Percentiles rank a stretch among this genome's conserved stretches.
Conservation (phyloP, 1,140 invertebrate genomes). For the Caligus rogercresseyi region DNA sequence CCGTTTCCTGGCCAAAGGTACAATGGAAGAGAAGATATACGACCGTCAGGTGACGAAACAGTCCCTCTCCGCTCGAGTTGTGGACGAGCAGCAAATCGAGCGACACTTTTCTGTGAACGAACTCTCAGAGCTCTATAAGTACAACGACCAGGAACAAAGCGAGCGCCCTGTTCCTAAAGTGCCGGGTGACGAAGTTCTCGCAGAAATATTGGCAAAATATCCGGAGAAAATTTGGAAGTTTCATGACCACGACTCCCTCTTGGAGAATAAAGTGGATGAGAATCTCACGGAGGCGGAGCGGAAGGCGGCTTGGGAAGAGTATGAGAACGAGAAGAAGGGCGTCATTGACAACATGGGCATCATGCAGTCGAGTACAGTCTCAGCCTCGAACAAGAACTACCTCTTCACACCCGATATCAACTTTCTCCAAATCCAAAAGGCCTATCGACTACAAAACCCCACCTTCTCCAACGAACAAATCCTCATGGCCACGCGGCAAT, state of each 20-base stretch:
- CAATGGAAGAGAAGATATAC: constrained; percentile 98
- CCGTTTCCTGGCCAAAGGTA: constrained; percentile 41
- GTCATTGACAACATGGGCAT: constrained; percentile 21
- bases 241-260: constrained; percentile 80
- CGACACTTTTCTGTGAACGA: constrained; percentile 78
- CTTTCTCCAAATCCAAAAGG: neutral
- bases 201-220: constrained; percentile 56
- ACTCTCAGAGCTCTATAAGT: constrained; percentile 69
- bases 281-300: constrained; percentile 76
- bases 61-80: constrained; percentile 76
- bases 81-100: constrained; percentile 93
- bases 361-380: neutral
- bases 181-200: constrained; percentile 55
- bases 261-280: constrained; percentile 79
- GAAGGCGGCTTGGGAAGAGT: constrained; percentile 82
- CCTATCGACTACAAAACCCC: constrained; percentile 5
- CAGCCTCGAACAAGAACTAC: neutral
- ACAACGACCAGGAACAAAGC: constrained; percentile 31
- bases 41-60: constrained; percentile 87
- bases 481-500: neutral
- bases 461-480: neutral
- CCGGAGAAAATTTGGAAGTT: constrained; percentile 52
- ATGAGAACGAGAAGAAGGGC: constrained; percentile 52
- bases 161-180: constrained; percentile 11
- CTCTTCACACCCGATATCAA: neutral